Evolutionary conservation across 2,797 vertebrate species (phyloP).

Genomic region (Monodelphis domestica): DNA sequence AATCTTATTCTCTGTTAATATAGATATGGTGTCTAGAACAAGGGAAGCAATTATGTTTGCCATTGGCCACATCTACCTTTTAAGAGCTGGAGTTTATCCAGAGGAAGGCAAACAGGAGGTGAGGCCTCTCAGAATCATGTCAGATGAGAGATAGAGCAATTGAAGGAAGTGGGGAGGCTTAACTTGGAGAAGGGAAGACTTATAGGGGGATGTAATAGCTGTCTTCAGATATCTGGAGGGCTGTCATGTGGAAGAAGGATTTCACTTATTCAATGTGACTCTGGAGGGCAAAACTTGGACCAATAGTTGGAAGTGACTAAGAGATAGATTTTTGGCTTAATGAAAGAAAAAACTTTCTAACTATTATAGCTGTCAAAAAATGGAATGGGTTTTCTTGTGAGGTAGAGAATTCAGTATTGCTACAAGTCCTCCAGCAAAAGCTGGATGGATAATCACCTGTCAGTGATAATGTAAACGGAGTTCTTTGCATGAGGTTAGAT

Average conservation of each 20-base stretch:
- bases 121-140: neutral
- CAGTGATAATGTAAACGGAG: neutral
- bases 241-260: neutral
- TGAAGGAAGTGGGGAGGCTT: neutral
- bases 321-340: neutral
- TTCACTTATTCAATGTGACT: neutral
- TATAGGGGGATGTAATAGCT: neutral
- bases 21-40: neutral
- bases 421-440: neutral
- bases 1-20: neutral
- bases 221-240: neutral
- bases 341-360: neutral
- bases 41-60: neutral
- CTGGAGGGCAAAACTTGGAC: neutral
- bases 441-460: neutral
- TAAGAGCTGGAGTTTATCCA: neutral
- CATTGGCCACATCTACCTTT: neutral
- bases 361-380: neutral
- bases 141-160: neutral
- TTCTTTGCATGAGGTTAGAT: neutral
- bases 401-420: neutral
- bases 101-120: neutral
- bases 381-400: neutral
- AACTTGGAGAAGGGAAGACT: neutral
- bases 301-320: neutral